These are phyloP conservation scores for Pheosia tremula DNA, from an alignment of 2,888 invertebrate species.

Conservation along the genomic window DNA sequence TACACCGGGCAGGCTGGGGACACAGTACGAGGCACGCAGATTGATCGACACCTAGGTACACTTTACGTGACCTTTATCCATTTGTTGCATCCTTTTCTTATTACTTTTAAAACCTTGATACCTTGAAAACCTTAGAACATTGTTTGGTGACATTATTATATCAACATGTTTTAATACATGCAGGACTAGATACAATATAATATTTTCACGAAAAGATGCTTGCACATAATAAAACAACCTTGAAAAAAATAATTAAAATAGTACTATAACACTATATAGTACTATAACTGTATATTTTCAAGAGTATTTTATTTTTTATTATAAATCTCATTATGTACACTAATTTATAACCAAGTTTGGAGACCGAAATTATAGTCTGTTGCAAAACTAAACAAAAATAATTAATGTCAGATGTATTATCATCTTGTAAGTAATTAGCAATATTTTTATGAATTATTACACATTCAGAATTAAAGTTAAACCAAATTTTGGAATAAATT, in stretches of 20 bases:
- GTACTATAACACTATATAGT: too few species aligned
- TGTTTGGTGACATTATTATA: constrained; percentile 64
- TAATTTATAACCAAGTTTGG: not conserved
- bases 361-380: not conserved
- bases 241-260: constrained; percentile 8
- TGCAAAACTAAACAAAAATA: not conserved
- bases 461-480: not conserved
- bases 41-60: constrained; percentile 78
- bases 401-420: not conserved
- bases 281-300: constrained; percentile 14
- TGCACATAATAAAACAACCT: constrained; percentile 17
- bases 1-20: constrained; percentile 86
- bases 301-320: constrained; percentile 21
- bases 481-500: constrained; percentile 3
- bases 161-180: constrained; percentile 54
- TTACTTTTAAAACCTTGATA: constrained; percentile 76
- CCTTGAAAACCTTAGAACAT: constrained; percentile 82
- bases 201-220: not conserved
- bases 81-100: constrained; percentile 84
- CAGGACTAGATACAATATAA: constrained; percentile 44
- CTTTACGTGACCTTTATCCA: constrained; percentile 77
- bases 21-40: constrained; percentile 84
- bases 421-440: too few species aligned
- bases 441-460: too few species aligned
- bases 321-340: constrained; percentile 24